These are phyloP conservation scores for Drosophila ficusphila DNA, from an alignment of 1,140 invertebrate genomes.

Conservation along the genomic window DNA sequence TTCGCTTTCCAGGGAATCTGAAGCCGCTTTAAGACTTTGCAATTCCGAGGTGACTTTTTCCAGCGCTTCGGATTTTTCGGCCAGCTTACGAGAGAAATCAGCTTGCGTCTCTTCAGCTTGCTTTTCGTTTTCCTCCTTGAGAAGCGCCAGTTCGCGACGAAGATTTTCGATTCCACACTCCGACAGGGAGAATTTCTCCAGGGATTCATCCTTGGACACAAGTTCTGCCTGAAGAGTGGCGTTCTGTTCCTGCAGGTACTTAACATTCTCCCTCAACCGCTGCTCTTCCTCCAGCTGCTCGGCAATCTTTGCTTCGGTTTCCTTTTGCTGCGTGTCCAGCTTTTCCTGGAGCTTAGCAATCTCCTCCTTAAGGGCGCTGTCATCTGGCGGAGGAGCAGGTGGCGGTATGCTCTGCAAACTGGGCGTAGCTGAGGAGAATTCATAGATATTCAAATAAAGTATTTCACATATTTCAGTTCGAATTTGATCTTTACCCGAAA, in stretches of 20 bases:
- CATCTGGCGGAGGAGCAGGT: constrained; percentile 40
- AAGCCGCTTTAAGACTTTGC: constrained; percentile 29
- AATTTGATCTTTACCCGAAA: constrained; percentile 54
- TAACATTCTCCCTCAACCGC: constrained; percentile 83
- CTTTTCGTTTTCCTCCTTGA: constrained; percentile 76
- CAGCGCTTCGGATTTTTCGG: constrained; percentile 48
- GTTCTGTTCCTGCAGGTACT: constrained; percentile 83
- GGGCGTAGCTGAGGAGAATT: constrained; percentile 26
- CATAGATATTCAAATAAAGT: not conserved
- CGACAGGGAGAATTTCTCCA: constrained; percentile 78
- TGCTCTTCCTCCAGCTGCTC: constrained; percentile 75
- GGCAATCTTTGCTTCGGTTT: constrained; percentile 62
- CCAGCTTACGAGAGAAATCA: constrained; percentile 46
- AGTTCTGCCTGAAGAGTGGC: constrained; percentile 65
- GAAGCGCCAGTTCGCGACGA: constrained; percentile 59
- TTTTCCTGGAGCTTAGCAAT: constrained; percentile 83
- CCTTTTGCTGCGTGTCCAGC: constrained; percentile 56
- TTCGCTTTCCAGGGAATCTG: constrained; percentile 57
- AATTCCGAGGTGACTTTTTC: constrained; percentile 41
- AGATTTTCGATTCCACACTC: constrained; percentile 76
- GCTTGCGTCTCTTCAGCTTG: constrained; percentile 40
- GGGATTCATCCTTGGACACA: constrained; percentile 67
- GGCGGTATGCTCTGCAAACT: constrained; percentile 49
- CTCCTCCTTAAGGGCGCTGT: constrained; percentile 59
- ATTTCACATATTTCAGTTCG: not conserved